Evolutionary conservation across 1,140 invertebrate genomes (phyloP), one percentile per base, ranked within the genome.

Genomic region (Drosophila elegans): DNA sequence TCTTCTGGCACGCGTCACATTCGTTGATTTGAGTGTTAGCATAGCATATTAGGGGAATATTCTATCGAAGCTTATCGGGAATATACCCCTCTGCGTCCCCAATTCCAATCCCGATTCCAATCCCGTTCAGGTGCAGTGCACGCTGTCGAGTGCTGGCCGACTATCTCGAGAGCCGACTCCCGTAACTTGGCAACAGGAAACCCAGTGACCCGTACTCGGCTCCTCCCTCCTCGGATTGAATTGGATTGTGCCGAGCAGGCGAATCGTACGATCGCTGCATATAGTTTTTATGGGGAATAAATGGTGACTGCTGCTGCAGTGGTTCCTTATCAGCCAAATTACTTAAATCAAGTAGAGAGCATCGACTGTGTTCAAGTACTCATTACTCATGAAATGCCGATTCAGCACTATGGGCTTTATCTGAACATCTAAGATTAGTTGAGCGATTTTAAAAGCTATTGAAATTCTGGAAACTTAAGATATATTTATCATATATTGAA

Each of bases 141-240:
- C 68, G 68, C 66, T 27, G 36, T 21, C 9, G 13, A 34, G 29
- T 42, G 68, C 66, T 72, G 68, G 36, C 11, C 52, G 52, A 39
- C 66, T 57, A 72, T 72, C 68, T 72, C 64, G 44, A 49, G 36
- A 36, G 64, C 2, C 66, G 34, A 29, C 36, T 71, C 51, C 67
- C 67, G 53, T 29, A 36, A 71, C 64, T 25, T 72, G 64, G 68
- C 68, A 72, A 72, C 68, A 72, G 44, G 63, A 41, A 71, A 13
- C 66, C 46, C 36, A 64, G 41, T 52, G 60, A 42, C 36, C 59
- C 46, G 10, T 7, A 32, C 36, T 21, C 41, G 42, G 45, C 63
- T 16, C 10, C 34, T 27, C 12, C 36, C 36, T 52, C 25, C 41
- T 13, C 7, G 13, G 2, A 16, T 7, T 10, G 27, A 10, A 32